Conservation (phyloP, 2,888 invertebrate genomes). For the Endotricha flammealis region DNA sequence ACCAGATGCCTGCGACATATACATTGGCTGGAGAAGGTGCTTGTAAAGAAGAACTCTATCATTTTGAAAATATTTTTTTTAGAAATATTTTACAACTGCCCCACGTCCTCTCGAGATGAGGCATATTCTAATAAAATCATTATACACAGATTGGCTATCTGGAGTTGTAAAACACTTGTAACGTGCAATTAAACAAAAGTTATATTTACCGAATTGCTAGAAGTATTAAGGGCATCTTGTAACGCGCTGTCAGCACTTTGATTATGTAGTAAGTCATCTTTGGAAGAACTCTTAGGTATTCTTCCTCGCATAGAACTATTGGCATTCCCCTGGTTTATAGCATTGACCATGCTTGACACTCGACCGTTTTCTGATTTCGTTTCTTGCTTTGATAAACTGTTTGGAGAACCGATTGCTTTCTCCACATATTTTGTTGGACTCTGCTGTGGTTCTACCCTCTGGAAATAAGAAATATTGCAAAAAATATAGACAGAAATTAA, state of each 20-base stretch:
- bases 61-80: too few species aligned
- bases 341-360: conserved; percentile 67
- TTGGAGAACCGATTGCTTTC: conserved; percentile 56
- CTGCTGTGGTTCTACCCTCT: conserved; percentile 70
- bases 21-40: too few species aligned
- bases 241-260: conserved; percentile 47
- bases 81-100: too few species aligned
- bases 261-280: conserved; percentile 63
- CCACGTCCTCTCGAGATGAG: too few species aligned
- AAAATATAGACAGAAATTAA: too few species aligned
- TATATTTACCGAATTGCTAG: conserved; percentile 58
- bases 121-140: too few species aligned
- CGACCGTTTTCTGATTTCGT: conserved; percentile 55
- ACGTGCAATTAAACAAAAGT: too few species aligned
- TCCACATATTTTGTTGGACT: conserved; percentile 64
- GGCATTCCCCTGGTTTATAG: conserved; percentile 52
- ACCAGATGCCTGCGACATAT: too few species aligned
- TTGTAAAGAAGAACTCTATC: too few species aligned
- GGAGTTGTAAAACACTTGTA: too few species aligned
- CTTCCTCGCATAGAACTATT: conserved; percentile 54
- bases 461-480: too few species aligned
- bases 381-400: conserved; percentile 28
- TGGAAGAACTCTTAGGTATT: conserved; percentile 66
- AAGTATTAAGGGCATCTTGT: conserved; percentile 66
- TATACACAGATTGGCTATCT: too few species aligned